Base-by-base conservation (phyloP, 2,113 vertebrate genomes). In the Passer domesticus region DNA sequence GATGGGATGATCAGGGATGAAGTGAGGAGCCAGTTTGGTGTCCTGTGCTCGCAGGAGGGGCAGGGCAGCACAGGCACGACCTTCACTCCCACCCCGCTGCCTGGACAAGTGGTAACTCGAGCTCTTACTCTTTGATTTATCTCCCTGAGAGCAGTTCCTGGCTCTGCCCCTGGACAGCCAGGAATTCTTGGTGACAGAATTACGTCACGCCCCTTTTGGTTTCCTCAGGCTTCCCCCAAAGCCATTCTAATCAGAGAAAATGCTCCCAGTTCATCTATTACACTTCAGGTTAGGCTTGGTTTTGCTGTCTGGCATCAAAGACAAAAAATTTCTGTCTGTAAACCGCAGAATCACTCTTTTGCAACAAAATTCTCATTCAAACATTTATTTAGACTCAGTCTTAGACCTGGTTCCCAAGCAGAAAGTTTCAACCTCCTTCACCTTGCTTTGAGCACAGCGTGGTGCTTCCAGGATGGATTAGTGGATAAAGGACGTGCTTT, bases 181-280 rank as follows among this genome's bases (percentile, higher is more conserved):
- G 90, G 90, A 59, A 64, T 83, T 93, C 85, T 59, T 81, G 88
- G 90, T 81, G 90, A 92, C 56, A 78, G 86, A 93, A 74, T 96
- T 77, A 56, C 24, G 39, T 39, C 77, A 47, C 0, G 1, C 41
- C 64, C 28, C 47, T 39, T 86, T 64, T 0, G 12, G 31, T 84
- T 92, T 92, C 73, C 82, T 67, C 8, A 2, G 52, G 64, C 79
- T 91, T 94, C 69, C 55, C 62, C 60, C 76, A 81, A 87, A 93
- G 76, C 68, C 55, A 50, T 80, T 85, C 17, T n/a, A 37, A 80
- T 31, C 76, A 68, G 27, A 69, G 58, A 55, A 87, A 83, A 93
- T 21, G 64, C 69, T 93, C 85, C 43, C 18, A 33, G n/a, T 41
- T 83, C 27, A 30, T 22, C 11, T 16, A 4, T 16, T 28, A n/a